Evolutionary conservation across 2,113 vertebrate species (phyloP).

Genomic region (Odontesthes bonariensis): DNA sequence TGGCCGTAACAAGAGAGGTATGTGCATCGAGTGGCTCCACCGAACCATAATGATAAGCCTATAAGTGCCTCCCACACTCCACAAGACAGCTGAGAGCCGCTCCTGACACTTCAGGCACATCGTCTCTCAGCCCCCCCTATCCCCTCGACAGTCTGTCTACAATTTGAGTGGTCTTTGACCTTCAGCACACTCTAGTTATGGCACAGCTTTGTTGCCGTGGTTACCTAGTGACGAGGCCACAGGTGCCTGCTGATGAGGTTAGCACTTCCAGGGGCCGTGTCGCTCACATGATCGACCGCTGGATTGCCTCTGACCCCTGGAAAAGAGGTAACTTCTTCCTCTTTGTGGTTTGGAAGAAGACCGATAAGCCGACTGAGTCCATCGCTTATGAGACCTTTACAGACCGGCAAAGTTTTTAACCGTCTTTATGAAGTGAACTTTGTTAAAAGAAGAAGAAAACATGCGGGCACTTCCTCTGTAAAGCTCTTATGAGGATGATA

Average conservation of each 20-base stretch:
- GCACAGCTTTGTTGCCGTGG: constrained; percentile 49
- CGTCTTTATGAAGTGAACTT: constrained; percentile 16
- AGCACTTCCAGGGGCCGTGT: not conserved
- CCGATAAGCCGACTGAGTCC: not conserved
- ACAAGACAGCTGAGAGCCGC: constrained; percentile 35
- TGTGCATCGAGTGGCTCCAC: constrained; percentile 55
- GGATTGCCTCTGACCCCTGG: constrained; percentile 1
- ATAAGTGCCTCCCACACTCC: constrained; percentile 61
- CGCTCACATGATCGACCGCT: constrained; percentile 5
- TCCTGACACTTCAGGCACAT: constrained; percentile 32
- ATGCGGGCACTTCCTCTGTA: not conserved
- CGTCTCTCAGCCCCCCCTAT: constrained; percentile 12
- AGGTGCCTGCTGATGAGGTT: constrained; percentile 48
- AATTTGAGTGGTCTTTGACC: constrained; percentile 61
- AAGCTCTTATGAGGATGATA: constrained; percentile 10
- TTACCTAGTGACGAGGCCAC: constrained; percentile 35
- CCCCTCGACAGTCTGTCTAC: constrained; percentile 15
- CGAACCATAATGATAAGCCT: constrained; percentile 48
- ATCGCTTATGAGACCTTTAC: no score
- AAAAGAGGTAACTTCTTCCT: constrained; percentile 1
- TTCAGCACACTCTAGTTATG: constrained; percentile 50
- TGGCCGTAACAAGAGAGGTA: constrained; percentile 13
- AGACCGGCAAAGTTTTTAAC: not conserved
- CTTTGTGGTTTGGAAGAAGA: constrained; percentile 11
- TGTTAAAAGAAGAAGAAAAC: constrained; percentile 1